These are phyloP conservation scores for Tyrophagus putrescentiae DNA, from an alignment of 1,140 invertebrate species.

Conservation along the genomic window DNA sequence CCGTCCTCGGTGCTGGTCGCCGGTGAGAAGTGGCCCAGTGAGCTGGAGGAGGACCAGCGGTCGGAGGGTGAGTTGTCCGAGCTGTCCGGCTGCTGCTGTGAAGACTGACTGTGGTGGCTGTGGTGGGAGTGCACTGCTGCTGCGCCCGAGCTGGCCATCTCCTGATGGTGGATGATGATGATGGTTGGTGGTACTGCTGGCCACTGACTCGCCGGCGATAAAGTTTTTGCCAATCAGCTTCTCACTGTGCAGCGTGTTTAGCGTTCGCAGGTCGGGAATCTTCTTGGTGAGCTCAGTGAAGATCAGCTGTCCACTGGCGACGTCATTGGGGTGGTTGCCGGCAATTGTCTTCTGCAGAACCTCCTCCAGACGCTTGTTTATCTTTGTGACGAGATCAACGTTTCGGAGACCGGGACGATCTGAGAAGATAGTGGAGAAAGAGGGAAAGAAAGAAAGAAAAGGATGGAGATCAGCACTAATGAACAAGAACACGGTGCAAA, in stretches of 20 bases:
- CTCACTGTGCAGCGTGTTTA: slow-evolving; percentile 90
- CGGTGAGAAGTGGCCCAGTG: slow-evolving; percentile 11
- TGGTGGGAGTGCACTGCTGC: neutral
- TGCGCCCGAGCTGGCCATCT: neutral
- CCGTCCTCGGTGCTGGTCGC: neutral
- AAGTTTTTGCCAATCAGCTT: slow-evolving; percentile 82
- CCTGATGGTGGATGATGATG: neutral
- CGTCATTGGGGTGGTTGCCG: slow-evolving; percentile 48
- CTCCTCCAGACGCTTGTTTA: slow-evolving; percentile 70
- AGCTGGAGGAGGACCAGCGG: neutral
- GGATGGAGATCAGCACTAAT: too few species aligned
- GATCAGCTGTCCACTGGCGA: slow-evolving; percentile 47
- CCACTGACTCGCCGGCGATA: slow-evolving; percentile 44
- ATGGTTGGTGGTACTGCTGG: slow-evolving; percentile 15
- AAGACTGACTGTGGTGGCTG: neutral
- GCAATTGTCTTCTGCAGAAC: slow-evolving; percentile 66
- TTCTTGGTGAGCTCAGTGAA: slow-evolving; percentile 76
- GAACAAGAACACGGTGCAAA: too few species aligned
- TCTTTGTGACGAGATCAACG: slow-evolving; percentile 73
- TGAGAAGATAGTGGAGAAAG: slow-evolving; percentile 27
- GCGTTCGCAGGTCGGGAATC: slow-evolving; percentile 78
- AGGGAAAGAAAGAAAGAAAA: slow-evolving; percentile 3
- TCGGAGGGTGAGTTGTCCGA: neutral
- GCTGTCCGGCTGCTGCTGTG: slow-evolving; percentile 2
- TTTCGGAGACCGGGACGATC: slow-evolving; percentile 80